These are phyloP conservation scores for Gila robusta DNA, from an alignment of 2,797 vertebrate species.

Conservation along the genomic window DNA sequence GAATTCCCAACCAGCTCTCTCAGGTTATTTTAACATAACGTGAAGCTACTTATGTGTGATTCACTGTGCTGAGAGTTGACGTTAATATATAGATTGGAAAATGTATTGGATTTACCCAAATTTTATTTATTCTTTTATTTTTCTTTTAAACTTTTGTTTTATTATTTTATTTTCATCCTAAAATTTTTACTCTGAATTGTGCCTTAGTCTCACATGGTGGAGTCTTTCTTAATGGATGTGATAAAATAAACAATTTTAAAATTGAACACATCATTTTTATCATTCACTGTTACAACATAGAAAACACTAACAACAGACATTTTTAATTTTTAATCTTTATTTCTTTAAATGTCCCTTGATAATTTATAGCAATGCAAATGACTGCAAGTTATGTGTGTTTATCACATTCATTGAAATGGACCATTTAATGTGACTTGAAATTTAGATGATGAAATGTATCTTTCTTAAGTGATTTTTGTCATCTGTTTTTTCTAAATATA, in stretches of 20 bases:
- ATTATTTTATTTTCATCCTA: constrained; percentile 72
- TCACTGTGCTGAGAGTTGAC: constrained; percentile 32
- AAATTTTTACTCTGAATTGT: constrained; percentile 83
- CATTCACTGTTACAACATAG: neutral
- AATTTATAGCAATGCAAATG: constrained; percentile 27
- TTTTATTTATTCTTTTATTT: neutral
- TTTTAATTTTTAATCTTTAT: neutral
- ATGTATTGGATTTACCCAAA: neutral
- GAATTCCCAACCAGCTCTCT: constrained; percentile 48
- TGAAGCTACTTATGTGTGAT: neutral
- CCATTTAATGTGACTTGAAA: constrained; percentile 73
- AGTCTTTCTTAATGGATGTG: neutral
- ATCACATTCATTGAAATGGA: constrained; percentile 45
- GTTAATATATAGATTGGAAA: constrained; percentile 6
- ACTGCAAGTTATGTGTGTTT: constrained; percentile 44
- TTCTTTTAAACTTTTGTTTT: neutral
- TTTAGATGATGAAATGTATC: neutral
- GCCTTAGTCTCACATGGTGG: constrained; percentile 79
- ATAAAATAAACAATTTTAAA: neutral
- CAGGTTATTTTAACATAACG: constrained; percentile 45
- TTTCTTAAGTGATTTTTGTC: neutral
- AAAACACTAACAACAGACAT: neutral
- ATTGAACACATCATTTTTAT: neutral
- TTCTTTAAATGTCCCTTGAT: constrained; percentile 27
- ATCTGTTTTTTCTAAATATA: neutral